A percentile compares a stretch with the other conserved stretches of the same genome.
phyloP scores from a whole-genome alignment of 2,113 vertebrate species.

The Oenanthe oenanthe region DNA sequence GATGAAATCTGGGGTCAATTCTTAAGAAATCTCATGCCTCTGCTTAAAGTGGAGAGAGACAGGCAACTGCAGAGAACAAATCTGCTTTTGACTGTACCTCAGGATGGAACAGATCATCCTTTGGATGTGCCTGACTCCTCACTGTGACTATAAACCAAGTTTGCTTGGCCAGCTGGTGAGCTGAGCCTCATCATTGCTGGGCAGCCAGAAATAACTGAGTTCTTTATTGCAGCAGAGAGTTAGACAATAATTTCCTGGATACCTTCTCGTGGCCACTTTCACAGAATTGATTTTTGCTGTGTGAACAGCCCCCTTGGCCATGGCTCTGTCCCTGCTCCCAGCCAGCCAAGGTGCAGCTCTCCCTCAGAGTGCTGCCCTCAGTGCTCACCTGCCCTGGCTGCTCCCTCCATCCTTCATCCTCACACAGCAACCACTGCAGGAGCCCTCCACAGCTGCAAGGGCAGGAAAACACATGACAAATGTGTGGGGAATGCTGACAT shows the following conservation, averaged over 20 bases:
- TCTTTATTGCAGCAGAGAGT: background rate
- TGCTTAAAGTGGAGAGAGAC: background rate
- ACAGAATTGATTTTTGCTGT: background rate
- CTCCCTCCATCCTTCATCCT: background rate
- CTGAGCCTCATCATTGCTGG: background rate
- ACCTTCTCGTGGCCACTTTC: background rate
- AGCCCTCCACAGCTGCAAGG: background rate
- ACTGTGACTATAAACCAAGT: background rate
- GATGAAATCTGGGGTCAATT: background rate
- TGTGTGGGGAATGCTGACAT: background rate
- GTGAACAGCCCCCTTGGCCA: background rate
- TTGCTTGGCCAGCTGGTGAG: background rate
- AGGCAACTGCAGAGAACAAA: background rate
- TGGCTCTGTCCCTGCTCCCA: background rate
- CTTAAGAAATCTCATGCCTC: background rate
- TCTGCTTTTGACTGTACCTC: background rate
- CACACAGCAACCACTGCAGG: background rate
- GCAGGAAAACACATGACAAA: background rate
- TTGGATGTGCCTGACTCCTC: background rate
- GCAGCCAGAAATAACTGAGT: background rate
- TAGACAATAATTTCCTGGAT: background rate
- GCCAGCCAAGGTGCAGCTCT: background rate
- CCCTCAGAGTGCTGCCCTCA: background rate
- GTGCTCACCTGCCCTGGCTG: background rate
- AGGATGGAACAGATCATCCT: background rate